These are phyloP conservation scores for Pammene fasciana DNA, from an alignment of 2,888 invertebrate genomes.

Conservation along the genomic window DNA sequence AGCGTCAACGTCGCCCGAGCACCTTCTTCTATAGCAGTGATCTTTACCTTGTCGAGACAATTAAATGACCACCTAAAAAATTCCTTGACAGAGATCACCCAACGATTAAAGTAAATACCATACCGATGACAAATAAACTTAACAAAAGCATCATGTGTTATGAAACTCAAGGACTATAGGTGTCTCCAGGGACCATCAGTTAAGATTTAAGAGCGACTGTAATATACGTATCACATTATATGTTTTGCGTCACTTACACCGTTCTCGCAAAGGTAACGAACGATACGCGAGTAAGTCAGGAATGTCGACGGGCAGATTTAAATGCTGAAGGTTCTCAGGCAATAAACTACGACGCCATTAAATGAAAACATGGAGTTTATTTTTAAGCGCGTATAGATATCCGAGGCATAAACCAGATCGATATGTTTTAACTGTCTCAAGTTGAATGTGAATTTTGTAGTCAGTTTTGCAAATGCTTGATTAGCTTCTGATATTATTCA, in stretches of 20 bases:
- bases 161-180: too few relatives aligned
- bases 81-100: too few relatives aligned
- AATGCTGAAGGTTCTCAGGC: conserved; percentile 39
- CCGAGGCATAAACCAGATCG: conserved; percentile 20
- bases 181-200: too few relatives aligned
- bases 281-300: conserved; percentile 59
- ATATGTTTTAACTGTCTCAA: conserved; percentile 18
- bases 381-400: conserved; percentile 28
- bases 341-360: conserved; percentile 39
- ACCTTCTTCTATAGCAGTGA: too few relatives aligned
- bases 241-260: background rate
- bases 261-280: conserved; percentile 56
- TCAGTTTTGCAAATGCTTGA: background rate
- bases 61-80: too few relatives aligned
- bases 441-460: background rate
- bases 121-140: too few relatives aligned
- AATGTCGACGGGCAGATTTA: conserved; percentile 58
- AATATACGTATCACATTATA: background rate
- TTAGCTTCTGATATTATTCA: background rate
- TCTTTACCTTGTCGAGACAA: too few relatives aligned
- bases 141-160: too few relatives aligned
- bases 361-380: conserved; percentile 37
- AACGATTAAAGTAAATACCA: too few relatives aligned
- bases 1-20: too few relatives aligned
- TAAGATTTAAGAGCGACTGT: too few relatives aligned